Evolutionary conservation across 1,140 invertebrate species (phyloP), one percentile per base, ranked within the genome.

Genomic region (Trichomalopsis sarcophagae): DNA sequence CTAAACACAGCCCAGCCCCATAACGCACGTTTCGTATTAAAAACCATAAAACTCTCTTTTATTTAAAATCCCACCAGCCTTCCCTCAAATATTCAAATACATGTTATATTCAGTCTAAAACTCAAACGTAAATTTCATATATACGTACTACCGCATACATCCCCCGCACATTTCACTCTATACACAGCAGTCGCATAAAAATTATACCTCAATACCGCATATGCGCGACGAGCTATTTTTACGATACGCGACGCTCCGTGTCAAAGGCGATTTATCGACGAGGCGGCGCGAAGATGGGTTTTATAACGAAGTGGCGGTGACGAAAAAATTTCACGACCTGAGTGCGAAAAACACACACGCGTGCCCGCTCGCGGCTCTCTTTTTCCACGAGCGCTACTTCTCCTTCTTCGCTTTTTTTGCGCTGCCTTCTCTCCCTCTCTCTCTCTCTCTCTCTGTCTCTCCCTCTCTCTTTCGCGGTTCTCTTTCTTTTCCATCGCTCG

Each of bases 221-320:
- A 23, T 30, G 21, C 74, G 14, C 36, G 50, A 14, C 13, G 55
- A 62, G 17, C n/a, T 77, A 14, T 78, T 80, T 80, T 69, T 80
- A 80, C 66, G 36, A 69, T n/a, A 10, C 23, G 11, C 11, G 79
- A 82, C 47, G 14, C 21, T 30, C 10, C 55, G 9, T 44, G 78
- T 80, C 78, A 80, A 80, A 80, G 62, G 78, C 62, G 78, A 80
- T 80, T 80, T 80, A 80, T 80, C 62, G 78, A 40, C 36, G 21
- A 30, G 21, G 33, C 50, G 75, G 68, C 44, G 55, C 27, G 30
- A 82, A 82, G 77, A 78, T 82, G 75, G 75, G 85, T 82, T 80
- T 80, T 80, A 80, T 80, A 82, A 82, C 74, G 66, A 82, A 79
- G 69, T 80, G 76, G 30, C 74, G 71, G 27, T 11, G 50, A 27